Evolutionary conservation across 2,113 vertebrate genomes (phyloP), one percentile per base, ranked within the genome.

Genomic region (Marmota monax): DNA sequence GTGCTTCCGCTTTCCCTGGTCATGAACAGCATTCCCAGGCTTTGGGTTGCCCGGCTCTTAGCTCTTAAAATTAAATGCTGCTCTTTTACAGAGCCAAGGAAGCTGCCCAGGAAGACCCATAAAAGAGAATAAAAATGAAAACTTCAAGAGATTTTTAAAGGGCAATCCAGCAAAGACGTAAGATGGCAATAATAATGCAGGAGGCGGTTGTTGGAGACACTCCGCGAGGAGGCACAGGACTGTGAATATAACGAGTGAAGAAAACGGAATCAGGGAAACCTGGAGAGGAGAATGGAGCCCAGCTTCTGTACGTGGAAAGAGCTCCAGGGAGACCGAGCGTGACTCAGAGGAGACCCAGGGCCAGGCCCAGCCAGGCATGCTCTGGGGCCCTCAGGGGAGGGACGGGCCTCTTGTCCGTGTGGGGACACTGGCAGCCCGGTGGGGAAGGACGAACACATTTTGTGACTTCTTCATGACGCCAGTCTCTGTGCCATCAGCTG

Each of bases 71-170:
- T 94, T 8, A 94, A 88, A 88, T 39, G 7, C 72, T 53, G 48
- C 9, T 88, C 73, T 92, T 93, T 61, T 32, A 73, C 34, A 51
- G 78, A 93, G 76, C 42, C 82, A 17, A 56, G 37, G 56, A 74
- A 61, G 5, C 45, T 39, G n/a, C 53, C 69, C 23, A 27, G 83
- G 69, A 90, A 90, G 83, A 84, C 69, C 76, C 56, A 65, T 82
- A 96, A 93, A 86, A 85, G 12, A 42, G 27, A 90, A 42, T 83
- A 25, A 89, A 95, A 92, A 56, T 42, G 76, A 83, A 83, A 72
- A 87, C 27, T n/a, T 53, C 34, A 3, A 11, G 67, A 96, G 65
- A 25, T 56, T 77, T 70, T 63, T 42, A 70, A 77, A 92, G 76
- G 76, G 32, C 53, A 12, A 37, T 84, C 63, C 29, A 73, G 77